Evolutionary conservation across 2,888 invertebrate species (phyloP).

Genomic region (Nomada goodeniana): DNA sequence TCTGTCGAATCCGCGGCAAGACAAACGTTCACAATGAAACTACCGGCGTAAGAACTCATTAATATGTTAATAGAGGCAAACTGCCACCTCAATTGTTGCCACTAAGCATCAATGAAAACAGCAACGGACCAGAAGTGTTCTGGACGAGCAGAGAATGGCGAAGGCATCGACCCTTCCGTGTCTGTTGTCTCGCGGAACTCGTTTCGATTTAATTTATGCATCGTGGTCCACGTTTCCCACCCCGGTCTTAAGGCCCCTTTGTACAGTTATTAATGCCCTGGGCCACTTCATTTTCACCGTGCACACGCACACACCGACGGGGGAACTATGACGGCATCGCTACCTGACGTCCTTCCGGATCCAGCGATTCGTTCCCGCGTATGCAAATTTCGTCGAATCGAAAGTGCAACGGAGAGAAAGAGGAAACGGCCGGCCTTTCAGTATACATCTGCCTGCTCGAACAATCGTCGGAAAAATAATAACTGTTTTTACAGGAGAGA

Average conservation of each 20-base stretch:
- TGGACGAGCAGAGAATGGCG: conserved; percentile 47
- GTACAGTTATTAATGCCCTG: conserved; percentile 82
- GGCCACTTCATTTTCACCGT: conserved; percentile 82
- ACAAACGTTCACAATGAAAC: neutral
- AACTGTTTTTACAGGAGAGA: conserved; percentile 81
- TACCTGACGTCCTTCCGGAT: conserved; percentile 78
- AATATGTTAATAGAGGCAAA: conserved; percentile 36
- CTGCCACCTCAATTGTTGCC: conserved; percentile 16
- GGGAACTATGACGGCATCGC: conserved; percentile 64
- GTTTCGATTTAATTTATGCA: conserved; percentile 79
- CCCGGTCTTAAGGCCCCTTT: conserved; percentile 75
- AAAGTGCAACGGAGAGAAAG: conserved; percentile 48
- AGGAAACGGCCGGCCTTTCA: conserved; percentile 67
- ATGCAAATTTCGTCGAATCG: conserved; percentile 78
- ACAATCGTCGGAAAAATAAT: conserved; percentile 81
- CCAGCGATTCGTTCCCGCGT: conserved; percentile 80
- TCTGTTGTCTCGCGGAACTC: conserved; percentile 76
- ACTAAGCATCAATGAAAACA: conserved; percentile 40
- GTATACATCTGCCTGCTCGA: conserved; percentile 79
- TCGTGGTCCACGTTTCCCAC: conserved; percentile 71
- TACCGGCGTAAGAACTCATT: neutral
- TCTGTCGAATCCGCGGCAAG: neutral
- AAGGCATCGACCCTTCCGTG: conserved; percentile 60
- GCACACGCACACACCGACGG: conserved; percentile 63
- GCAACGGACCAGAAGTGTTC: conserved; percentile 40